phyloP scores from a whole-genome alignment of 2,113 vertebrate species.

The Pantherophis guttatus region DNA sequence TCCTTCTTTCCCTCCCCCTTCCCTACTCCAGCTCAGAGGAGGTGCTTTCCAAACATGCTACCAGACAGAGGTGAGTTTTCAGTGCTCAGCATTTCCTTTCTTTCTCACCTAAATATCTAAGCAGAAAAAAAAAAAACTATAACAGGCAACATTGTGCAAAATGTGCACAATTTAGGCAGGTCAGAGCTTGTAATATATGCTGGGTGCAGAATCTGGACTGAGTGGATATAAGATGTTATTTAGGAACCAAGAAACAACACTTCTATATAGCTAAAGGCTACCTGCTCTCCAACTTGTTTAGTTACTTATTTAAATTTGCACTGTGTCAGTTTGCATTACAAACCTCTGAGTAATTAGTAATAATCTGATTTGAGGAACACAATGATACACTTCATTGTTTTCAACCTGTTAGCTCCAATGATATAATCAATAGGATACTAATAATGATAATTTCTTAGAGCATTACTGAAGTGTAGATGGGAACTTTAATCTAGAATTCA shows the following conservation, averaged over 20 bases:
- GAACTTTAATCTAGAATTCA: not conserved
- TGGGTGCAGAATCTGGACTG: not conserved
- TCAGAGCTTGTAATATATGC: not conserved
- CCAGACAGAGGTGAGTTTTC: not conserved
- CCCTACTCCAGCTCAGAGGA: not conserved
- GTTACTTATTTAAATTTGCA: not conserved
- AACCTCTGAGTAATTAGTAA: not conserved
- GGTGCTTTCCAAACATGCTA: not conserved
- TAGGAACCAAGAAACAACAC: not conserved
- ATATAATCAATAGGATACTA: constrained; percentile 6
- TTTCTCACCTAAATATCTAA: not conserved
- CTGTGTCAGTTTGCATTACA: not conserved
- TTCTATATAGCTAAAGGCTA: not conserved
- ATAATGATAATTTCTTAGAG: not conserved
- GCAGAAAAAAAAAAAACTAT: not conserved
- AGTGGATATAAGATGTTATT: not conserved
- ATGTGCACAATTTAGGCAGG: not conserved
- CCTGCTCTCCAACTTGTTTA: no score
- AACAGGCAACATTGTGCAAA: not conserved
- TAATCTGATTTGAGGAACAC: not conserved
- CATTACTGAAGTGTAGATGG: not conserved
- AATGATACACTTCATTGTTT: not conserved
- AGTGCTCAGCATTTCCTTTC: not conserved
- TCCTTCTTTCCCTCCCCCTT: not conserved
- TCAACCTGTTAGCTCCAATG: not conserved